Base-by-base conservation (phyloP, 2,797 vertebrate genomes). In the Phrynocephalus vlangalii region DNA sequence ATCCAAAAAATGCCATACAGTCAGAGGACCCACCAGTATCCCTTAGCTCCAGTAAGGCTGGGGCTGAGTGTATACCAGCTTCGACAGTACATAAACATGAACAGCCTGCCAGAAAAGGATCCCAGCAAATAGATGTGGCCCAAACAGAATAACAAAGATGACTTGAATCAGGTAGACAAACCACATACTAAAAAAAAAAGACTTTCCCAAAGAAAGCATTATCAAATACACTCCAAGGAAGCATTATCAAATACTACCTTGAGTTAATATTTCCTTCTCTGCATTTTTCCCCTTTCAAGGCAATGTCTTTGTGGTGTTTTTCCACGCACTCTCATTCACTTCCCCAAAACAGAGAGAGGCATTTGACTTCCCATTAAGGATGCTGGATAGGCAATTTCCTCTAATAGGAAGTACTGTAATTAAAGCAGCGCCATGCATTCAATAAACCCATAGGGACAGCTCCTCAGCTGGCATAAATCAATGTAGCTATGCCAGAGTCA, bases 351-450 rank as follows among this genome's bases (percentile, higher is more conserved):
- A 90, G 76, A 83, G 70, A 83, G 77, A 80, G 86, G 63, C 82
- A 84, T 90, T 83, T 78, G 77, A 80, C 85, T 90, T 80, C 76
- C 81, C 76, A 80, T 80, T 80, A 90, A 80, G 88, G 60, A 75
- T 90, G 88, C 88, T 90, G 76, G 70, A 68, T 73, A 84, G 85
- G 60, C 88, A 86, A 89, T 80, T 86, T 86, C 81, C 81, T 86
- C 85, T 89, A 80, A 83, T 86, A 84, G 85, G 85, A 89, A 79
- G 75, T 84, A 44, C 81, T 86, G 68, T 87, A 87, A 87, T 90
- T 87, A 90, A 90, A 90, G 85, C 81, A 90, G 84, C 85, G 84
- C 48, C 86, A 26, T 68, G 85, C 85, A 86, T 80, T 90, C 81
- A 76, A 87, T 88, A 86, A 86, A 86, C 81, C 88, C 82, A 83